Percentiles rank a stretch among this genome's conserved stretches.
phyloP scores from a whole-genome alignment of 2,888 invertebrate species.

The Polydesmus complanatus region DNA sequence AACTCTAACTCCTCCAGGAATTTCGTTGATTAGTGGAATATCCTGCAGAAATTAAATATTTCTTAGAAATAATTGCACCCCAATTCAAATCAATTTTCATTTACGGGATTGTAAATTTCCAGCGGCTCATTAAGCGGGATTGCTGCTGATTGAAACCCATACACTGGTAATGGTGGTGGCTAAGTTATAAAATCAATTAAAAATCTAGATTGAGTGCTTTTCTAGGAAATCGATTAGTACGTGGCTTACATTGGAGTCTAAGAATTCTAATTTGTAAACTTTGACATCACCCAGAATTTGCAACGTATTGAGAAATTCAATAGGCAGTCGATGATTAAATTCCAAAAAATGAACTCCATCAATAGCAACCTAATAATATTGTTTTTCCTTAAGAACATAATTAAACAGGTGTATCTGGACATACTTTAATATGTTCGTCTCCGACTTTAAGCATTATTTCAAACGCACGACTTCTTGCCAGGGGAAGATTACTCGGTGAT shows the following conservation, averaged over 20 bases:
- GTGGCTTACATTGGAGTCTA: constrained; percentile 9
- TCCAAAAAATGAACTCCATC: constrained; percentile 60
- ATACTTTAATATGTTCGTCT: constrained; percentile 30
- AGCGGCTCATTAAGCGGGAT: not conserved
- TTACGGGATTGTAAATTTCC: not conserved
- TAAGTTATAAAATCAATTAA: not conserved
- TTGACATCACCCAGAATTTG: constrained; percentile 50
- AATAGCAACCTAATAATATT: constrained; percentile 49
- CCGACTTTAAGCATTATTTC: constrained; percentile 47
- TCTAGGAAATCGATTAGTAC: not conserved
- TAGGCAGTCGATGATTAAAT: constrained; percentile 50
- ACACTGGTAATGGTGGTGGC: not conserved
- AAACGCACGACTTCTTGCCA: constrained; percentile 38
- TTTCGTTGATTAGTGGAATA: constrained; percentile 9
- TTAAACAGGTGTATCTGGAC: too few species aligned
- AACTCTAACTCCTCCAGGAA: constrained; percentile 9
- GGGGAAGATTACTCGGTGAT: constrained; percentile 34
- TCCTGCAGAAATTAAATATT: not conserved
- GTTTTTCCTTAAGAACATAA: too few species aligned
- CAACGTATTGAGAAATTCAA: constrained; percentile 41
- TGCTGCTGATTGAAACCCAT: not conserved
- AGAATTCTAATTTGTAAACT: constrained; percentile 18
- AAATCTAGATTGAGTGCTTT: not conserved
- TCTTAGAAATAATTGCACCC: not conserved
- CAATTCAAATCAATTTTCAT: not conserved